Percentiles rank a stretch among this genome's conserved stretches.
phyloP scores from a whole-genome alignment of 2,113 vertebrate species.

The Silurus asotus region DNA sequence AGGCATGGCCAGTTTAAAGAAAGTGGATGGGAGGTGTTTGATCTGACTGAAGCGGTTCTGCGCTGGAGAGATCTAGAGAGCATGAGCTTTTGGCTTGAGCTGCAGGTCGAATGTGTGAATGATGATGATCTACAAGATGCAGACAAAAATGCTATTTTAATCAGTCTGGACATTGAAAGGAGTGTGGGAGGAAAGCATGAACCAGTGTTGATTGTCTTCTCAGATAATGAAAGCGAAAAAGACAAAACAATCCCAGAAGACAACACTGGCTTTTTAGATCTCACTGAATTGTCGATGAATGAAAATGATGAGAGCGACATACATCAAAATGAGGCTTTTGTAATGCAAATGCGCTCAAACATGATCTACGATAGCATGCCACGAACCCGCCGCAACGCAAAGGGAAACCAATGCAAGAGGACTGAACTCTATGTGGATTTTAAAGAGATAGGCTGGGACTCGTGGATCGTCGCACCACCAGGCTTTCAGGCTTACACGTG shows the following conservation, averaged over 20 bases:
- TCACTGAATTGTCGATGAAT: conserved; percentile 55
- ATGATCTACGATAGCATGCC: conserved; percentile 84
- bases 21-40: conserved; percentile 91
- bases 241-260: conserved; percentile 80
- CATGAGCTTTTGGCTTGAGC: conserved; percentile 80
- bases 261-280: conserved; percentile 71
- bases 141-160: conserved; percentile 60
- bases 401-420: conserved; percentile 86
- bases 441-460: conserved; percentile 97
- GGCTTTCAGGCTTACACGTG: conserved; percentile 94
- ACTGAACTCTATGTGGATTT: conserved; percentile 91
- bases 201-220: conserved; percentile 88
- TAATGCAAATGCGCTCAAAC: conserved; percentile 84
- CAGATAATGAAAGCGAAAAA: conserved; percentile 82
- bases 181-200: conserved; percentile 78
- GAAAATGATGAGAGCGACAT: conserved; percentile 59
- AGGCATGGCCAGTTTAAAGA: conserved; percentile 78
- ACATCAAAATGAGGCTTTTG: conserved; percentile 74
- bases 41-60: conserved; percentile 81
- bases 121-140: conserved; percentile 47
- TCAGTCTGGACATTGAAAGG: conserved; percentile 78
- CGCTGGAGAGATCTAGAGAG: conserved; percentile 78
- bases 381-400: conserved; percentile 87
- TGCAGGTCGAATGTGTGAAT: conserved; percentile 77
- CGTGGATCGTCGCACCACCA: conserved; percentile 88